These are phyloP conservation scores for Lagopus leucura DNA, from an alignment of 2,113 vertebrate species.

Conservation along the genomic window DNA sequence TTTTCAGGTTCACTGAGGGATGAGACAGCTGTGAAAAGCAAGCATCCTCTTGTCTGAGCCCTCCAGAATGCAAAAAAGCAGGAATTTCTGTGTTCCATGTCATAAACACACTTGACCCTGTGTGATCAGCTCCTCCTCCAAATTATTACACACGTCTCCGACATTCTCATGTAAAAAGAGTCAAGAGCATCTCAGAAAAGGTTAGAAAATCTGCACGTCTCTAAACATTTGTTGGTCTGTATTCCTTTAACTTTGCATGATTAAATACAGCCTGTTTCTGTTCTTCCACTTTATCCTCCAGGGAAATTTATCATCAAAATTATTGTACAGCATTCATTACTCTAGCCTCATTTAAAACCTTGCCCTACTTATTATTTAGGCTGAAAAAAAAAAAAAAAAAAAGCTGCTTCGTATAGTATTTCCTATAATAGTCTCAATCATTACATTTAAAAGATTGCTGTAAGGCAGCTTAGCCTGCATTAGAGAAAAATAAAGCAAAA, in stretches of 20 bases:
- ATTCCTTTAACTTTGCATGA: slow-evolving; percentile 62
- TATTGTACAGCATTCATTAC: slow-evolving; percentile 71
- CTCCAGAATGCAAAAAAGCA: slow-evolving; percentile 20
- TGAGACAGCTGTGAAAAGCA: slow-evolving; percentile 25
- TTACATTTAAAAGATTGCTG: slow-evolving; percentile 69
- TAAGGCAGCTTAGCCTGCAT: slow-evolving; percentile 63
- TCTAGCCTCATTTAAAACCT: slow-evolving; percentile 71
- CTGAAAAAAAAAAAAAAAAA: slow-evolving; percentile 45
- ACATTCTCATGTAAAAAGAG: slow-evolving; percentile 27
- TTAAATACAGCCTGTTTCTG: slow-evolving; percentile 68
- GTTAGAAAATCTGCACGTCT: slow-evolving; percentile 4
- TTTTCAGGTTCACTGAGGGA: slow-evolving; percentile 16
- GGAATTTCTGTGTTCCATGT: background rate
- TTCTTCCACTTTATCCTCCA: slow-evolving; percentile 64
- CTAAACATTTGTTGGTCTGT: slow-evolving; percentile 55
- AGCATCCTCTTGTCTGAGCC: slow-evolving; percentile 14
- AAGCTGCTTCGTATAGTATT: slow-evolving; percentile 59
- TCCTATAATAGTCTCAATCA: slow-evolving; percentile 69
- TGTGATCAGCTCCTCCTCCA: slow-evolving; percentile 38
- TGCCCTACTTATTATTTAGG: slow-evolving; percentile 75
- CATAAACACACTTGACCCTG: slow-evolving; percentile 54
- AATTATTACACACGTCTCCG: background rate
- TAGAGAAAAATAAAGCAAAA: slow-evolving; percentile 49
- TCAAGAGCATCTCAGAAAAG: background rate
- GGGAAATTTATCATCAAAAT: slow-evolving; percentile 73